Evolutionary conservation across 2,113 vertebrate genomes (phyloP).

Genomic region (Bubalus kerabau): DNA sequence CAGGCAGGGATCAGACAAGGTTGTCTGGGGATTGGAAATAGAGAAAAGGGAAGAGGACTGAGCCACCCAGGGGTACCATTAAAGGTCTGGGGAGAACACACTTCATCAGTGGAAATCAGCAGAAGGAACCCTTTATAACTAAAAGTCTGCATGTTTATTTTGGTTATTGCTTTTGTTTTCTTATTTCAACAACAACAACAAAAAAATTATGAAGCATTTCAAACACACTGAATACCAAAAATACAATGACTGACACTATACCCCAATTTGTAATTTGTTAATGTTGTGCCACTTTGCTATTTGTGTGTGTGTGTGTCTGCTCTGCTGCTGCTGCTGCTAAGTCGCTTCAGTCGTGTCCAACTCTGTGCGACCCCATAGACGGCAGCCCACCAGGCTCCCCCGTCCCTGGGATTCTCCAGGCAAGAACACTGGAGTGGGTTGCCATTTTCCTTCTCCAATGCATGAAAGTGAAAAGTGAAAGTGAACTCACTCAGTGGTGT

Average conservation of each 20-base stretch:
- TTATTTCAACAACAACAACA: not conserved
- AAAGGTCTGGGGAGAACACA: not conserved
- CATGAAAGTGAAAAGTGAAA: no score
- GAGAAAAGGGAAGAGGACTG: not conserved
- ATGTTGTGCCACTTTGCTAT: not conserved
- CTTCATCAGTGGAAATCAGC: not conserved
- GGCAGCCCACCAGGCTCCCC: not conserved
- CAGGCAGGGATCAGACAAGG: not conserved
- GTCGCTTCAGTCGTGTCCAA: not conserved
- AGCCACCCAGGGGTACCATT: accelerated
- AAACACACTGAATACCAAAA: not conserved
- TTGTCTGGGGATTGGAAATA: not conserved
- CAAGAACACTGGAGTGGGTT: not conserved
- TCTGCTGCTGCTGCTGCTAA: no score
- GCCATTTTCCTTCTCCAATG: no score
- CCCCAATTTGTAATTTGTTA: not conserved
- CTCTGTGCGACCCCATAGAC: not conserved
- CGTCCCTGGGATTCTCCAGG: not conserved
- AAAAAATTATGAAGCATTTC: not conserved
- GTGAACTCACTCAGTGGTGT: no score
- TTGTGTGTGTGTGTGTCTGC: not conserved
- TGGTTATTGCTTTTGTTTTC: not conserved
- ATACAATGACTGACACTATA: not conserved
- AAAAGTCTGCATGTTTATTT: not conserved
- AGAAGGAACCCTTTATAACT: not conserved